phyloP scores from a whole-genome alignment of 2,888 invertebrate genomes.

The Cantharis rufa region DNA sequence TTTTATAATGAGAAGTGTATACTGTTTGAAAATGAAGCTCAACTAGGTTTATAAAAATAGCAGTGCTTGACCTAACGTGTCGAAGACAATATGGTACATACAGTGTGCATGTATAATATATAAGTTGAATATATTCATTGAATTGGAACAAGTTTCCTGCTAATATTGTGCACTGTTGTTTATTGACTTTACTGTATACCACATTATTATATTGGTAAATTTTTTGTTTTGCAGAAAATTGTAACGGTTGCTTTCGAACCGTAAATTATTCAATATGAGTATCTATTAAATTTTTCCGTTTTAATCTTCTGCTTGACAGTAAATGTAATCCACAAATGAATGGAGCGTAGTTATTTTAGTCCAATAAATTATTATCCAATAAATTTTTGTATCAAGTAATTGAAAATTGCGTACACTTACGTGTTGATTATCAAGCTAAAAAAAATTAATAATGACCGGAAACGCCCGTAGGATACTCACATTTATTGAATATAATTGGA shows the following conservation, averaged over 20 bases:
- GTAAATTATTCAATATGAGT: too few species aligned
- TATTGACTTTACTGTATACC: too few species aligned
- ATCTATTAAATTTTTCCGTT: background rate
- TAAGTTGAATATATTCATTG: background rate
- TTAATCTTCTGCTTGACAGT: background rate
- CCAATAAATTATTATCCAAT: background rate
- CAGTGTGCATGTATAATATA: background rate
- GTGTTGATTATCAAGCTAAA: background rate
- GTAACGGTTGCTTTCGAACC: background rate
- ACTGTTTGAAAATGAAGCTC: background rate
- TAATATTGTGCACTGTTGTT: too few species aligned
- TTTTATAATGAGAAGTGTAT: background rate
- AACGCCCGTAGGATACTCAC: background rate
- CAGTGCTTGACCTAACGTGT: background rate
- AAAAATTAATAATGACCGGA: background rate
- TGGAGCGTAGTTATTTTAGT: background rate
- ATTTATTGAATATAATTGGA: slow-evolving; percentile 43
- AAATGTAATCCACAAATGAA: background rate
- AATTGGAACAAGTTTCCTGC: background rate
- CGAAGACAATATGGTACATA: background rate
- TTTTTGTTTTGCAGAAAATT: background rate
- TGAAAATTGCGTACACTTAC: background rate
- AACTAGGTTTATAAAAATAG: background rate
- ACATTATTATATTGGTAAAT: too few species aligned
- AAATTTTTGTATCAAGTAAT: background rate